phyloP scores from a whole-genome alignment of 2,797 vertebrate species.

The Acanthurus leucopareius region DNA sequence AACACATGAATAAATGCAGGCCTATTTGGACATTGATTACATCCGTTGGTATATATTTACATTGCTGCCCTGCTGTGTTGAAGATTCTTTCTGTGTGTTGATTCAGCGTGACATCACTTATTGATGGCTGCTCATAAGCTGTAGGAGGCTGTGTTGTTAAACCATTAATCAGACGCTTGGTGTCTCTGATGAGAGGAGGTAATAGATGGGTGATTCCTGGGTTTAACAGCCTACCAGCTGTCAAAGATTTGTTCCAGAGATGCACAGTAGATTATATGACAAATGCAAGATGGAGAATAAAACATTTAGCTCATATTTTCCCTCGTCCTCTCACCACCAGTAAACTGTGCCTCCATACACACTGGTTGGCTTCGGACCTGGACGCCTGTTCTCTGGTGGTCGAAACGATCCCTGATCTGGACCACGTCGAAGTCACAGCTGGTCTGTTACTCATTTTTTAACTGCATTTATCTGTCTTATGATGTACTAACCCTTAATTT shows the following conservation, averaged over 20 bases:
- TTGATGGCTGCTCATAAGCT: conserved; percentile 30
- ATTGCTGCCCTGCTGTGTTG: not conserved
- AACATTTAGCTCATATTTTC: not conserved
- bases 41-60: conserved; percentile 51
- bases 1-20: conserved; percentile 28
- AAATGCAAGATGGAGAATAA: not conserved
- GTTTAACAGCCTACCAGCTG: conserved; percentile 35
- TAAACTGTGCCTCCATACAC: conserved; percentile 69
- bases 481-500: too few species aligned
- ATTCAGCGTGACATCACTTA: conserved; percentile 36
- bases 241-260: not conserved
- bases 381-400: conserved; percentile 74
- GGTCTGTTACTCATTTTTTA: conserved; percentile 66
- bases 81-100: conserved; percentile 38
- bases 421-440: conserved; percentile 73
- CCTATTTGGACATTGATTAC: conserved; percentile 37
- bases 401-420: conserved; percentile 80
- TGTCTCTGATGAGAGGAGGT: conserved; percentile 34
- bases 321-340: conserved; percentile 47
- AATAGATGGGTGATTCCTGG: conserved; percentile 15
- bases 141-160: conserved; percentile 53
- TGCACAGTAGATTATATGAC: not conserved
- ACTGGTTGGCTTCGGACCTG: conserved; percentile 77
- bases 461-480: not conserved
- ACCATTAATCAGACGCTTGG: conserved; percentile 46